phyloP scores from a whole-genome alignment of 2,888 invertebrate species.

The Euphydryas editha region DNA sequence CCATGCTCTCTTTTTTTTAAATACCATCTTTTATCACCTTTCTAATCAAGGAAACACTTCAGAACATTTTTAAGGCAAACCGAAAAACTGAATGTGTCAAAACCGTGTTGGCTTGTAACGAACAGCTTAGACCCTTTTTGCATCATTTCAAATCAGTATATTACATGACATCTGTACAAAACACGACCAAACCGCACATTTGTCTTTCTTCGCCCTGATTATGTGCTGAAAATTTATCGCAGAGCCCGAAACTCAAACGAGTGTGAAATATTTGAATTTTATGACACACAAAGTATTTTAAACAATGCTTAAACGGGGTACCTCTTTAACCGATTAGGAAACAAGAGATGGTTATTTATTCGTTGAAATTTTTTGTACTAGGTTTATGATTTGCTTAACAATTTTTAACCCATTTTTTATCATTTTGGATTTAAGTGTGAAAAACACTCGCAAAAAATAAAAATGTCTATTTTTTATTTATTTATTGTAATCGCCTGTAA shows the following conservation, averaged over 20 bases:
- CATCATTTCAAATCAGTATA: conserved; percentile 24
- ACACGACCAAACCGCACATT: conserved; percentile 47
- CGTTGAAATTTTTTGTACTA: too few species aligned
- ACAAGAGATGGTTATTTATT: not conserved
- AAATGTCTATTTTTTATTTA: too few species aligned
- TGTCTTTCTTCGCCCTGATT: conserved; percentile 74
- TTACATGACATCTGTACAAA: conserved; percentile 34
- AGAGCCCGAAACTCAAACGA: conserved; percentile 53
- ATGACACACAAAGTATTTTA: conserved; percentile 29
- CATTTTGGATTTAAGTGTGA: too few species aligned
- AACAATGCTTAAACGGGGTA: conserved; percentile 28
- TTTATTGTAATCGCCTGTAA: too few species aligned
- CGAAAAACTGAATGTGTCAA: not conserved
- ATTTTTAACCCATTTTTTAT: too few species aligned
- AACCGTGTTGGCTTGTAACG: not conserved
- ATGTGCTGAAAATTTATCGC: conserved; percentile 73
- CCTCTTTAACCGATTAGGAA: not conserved
- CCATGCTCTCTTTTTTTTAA: too few species aligned
- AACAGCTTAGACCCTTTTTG: conserved; percentile 12
- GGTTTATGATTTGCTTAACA: too few species aligned
- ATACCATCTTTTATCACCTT: too few species aligned
- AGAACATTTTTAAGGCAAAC: too few species aligned
- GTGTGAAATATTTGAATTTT: conserved; percentile 42
- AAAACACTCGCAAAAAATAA: too few species aligned
- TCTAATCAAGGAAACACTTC: too few species aligned